Evolutionary conservation across 1,140 invertebrate species (phyloP), one percentile per base, ranked within the genome.

Genomic region (Plutomurus gul): DNA sequence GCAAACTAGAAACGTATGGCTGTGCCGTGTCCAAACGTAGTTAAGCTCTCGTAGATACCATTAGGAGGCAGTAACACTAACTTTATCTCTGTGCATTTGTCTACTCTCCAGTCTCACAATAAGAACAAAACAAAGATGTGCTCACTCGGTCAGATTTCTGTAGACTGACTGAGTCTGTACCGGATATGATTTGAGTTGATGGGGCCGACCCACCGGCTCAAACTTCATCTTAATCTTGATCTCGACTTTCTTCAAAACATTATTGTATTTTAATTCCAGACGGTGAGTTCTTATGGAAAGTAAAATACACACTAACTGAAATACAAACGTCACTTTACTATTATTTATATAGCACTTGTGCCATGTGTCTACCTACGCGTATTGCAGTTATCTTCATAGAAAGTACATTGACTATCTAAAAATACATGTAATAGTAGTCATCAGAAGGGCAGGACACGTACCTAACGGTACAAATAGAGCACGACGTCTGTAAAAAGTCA

Each of bases 1-100:
- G 56, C 56, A 65, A 65, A n/a, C 25, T 18, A 27, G 27, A 27
- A 65, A 33, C 56, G 36, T 16, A 65, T 65, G 30, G 56, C n/a
- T n/a, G 56, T 65, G 56, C 36, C 56, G 56, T 65, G 56, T 65
- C 56, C 36, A 33, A 65, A 30, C 18, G 56, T 65, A 65, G 56
- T 65, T 65, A 65, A 51, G 56, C 25, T 33, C 27, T 65, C n/a
- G n/a, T 65, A 65, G 56, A 33, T 65, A 65, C 36, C 36, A 25
- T 65, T 65, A 65, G 51, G 27, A 65, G 56, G 56, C 56, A 65
- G 56, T 65, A n/a, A 33, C 56, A 65, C 30, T 30, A 65, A 60
- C 51, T 33, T 65, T 65, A 65, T 30, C 30, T 65, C 36, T 65
- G 56, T 65, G 30, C 56, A 65, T 30, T 65, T 65, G 56, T 36